Evolutionary conservation across 1,140 invertebrate species (phyloP).

Genomic region (Orchestia grillus): DNA sequence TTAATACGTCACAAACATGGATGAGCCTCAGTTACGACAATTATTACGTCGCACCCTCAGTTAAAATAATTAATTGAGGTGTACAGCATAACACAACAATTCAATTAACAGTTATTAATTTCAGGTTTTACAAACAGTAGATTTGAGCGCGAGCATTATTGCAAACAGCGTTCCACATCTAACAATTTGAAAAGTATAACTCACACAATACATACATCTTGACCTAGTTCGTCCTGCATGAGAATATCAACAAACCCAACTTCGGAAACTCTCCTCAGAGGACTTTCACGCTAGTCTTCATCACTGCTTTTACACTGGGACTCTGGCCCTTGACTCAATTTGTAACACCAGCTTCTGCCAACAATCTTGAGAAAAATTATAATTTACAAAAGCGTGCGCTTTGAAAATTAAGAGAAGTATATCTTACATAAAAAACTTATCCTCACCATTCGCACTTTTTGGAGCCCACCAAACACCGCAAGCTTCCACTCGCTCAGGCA

Average conservation of each 20-base stretch:
- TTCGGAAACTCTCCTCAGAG: neutral
- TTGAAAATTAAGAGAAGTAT: neutral
- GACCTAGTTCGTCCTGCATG: too few species aligned
- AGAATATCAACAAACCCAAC: neutral
- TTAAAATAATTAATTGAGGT: neutral
- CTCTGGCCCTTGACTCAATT: neutral
- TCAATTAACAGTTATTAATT: neutral
- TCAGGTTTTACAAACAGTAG: neutral
- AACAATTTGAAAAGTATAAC: neutral
- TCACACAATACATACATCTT: neutral
- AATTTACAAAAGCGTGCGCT: too few species aligned
- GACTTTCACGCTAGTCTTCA: neutral
- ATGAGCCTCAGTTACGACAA: too few species aligned
- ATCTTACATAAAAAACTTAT: neutral
- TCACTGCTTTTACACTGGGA: neutral
- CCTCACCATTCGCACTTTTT: neutral
- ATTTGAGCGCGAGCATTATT: neutral
- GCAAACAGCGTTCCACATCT: too few species aligned
- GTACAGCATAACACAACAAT: neutral
- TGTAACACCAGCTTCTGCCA: neutral
- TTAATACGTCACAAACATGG: too few species aligned
- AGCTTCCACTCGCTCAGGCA: neutral
- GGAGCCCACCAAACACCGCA: neutral
- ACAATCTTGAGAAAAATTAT: neutral
- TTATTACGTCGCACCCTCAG: too few species aligned